Base-by-base conservation (phyloP, 2,797 vertebrate genomes). In the Momotus momota region DNA sequence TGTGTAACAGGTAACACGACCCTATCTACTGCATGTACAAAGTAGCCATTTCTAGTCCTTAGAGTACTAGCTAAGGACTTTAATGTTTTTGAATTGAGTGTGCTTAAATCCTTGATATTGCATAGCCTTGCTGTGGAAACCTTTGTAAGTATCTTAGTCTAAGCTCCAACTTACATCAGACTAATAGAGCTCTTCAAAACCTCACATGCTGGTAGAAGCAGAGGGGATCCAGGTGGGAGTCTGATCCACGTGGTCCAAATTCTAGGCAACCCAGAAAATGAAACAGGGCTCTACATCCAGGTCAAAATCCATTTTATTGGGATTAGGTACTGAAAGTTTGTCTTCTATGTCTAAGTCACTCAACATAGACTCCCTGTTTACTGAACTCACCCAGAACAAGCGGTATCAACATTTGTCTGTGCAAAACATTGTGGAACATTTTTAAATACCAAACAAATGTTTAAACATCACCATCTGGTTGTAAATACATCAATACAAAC, bases 401-500 rank as follows among this genome's bases (percentile, higher is more conserved):
- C 72, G 64, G 25, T 62, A 90, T 88, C 96, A 88, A 89, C 93
- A 92, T 88, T 92, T 92, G 81, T 52, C 93, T 92, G 79, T 70
- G 64, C 41, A 94, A 97, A 97, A 96, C 94, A 82, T 91, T 95
- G 94, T 87, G 82, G 90, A 94, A 90, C 69, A 71, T 94, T 96
- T 96, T 94, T 81, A 96, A 95, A 93, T 94, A 96, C 55, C 87
- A 88, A 97, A 93, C 81, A 88, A 96, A 94, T 94, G 96, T 97
- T 97, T 97, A 96, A 97, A 95, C 93, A 95, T 95, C 74, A 95
- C 95, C 96, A 97, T 96, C 95, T 97, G 95, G 94, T 96, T 96
- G 88, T 94, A 91, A 71, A 93, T 88, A 73, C 40, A 91, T 92
- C 94, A 97, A 94, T 92, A 97, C 80, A 96, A 97, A 97, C 94